Evolutionary conservation across 2,888 invertebrate species (phyloP), one percentile per base, ranked within the genome.

Genomic region (Nomada goodeniana): DNA sequence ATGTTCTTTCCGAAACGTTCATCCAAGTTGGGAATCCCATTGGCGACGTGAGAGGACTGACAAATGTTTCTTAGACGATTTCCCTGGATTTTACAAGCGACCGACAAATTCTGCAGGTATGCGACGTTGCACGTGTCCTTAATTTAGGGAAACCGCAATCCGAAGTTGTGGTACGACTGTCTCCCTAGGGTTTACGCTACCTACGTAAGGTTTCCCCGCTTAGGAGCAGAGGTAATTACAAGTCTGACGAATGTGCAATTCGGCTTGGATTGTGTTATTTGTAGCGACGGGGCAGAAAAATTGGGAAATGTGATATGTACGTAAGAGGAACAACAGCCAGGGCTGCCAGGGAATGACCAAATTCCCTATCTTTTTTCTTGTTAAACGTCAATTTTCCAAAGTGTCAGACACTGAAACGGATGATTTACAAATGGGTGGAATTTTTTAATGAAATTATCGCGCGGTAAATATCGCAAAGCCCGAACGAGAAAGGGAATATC

Each of bases 91-190:
- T 26, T 52, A 42, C 57, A 26, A 55, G 18, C 69, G 57, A n/a
- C 52, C 36, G 2, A 29, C 29, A 26, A 69, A 57, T 23, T 23
- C 26, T 69, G 57, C 69, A 69, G 44, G 55, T 69, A 55, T 9
- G 42, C 68, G 42, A 36, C 68, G 26, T n/a, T 29, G 52, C 65
- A n/a, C 68, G 26, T 55, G 55, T n/a, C 68, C 68, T 68, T 68
- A 68, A 68, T 68, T 68, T 68, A 13, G 42, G 55, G 3, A 15
- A 68, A 55, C 68, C 68, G 68, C 68, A 68, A 68, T 55, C 68
- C 53, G 53, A 68, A 68, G 42, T 55, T 68, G 55, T 23, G 55
- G 55, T 68, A 10, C 26, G 42, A 42, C 65, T 13, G n/a, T 26
- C 23, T 55, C 68, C 68, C 68, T 3, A 42, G 68, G 29, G 55